A percentile compares a stretch with the other conserved stretches of the same genome.
Conservation (phyloP, 2,888 invertebrate species). For the Lasioglossum malachurum region DNA sequence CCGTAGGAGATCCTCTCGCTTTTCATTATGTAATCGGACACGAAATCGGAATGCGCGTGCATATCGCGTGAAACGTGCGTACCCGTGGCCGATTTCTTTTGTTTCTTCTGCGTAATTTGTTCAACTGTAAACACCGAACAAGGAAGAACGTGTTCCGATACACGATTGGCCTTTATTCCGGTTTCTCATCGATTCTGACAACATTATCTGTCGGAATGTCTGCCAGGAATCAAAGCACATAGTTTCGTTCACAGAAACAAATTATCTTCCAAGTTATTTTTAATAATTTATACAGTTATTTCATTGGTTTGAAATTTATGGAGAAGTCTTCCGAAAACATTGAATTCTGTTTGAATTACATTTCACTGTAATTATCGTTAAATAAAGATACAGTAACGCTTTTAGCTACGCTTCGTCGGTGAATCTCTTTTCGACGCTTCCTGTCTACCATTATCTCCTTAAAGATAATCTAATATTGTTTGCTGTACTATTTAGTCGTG, state of each 20-base stretch:
- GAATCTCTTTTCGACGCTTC: background rate
- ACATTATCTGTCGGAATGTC: background rate
- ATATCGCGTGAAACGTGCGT: conserved; percentile 30
- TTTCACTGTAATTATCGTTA: too few species aligned
- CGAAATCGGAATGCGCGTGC: conserved; percentile 44
- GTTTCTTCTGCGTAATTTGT: background rate
- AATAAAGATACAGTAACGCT: too few species aligned
- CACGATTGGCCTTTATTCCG: conserved; percentile 14
- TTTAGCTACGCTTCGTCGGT: background rate
- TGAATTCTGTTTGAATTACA: background rate
- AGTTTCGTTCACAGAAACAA: background rate
- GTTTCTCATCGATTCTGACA: background rate
- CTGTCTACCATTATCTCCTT: background rate
- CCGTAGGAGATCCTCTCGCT: conserved; percentile 7
- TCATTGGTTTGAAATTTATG: too few species aligned
- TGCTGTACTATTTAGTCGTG: background rate
- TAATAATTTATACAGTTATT: too few species aligned
- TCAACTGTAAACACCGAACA: conserved; percentile 34
- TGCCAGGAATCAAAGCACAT: background rate
- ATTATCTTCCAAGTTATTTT: too few species aligned
- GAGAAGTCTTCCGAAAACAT: background rate
- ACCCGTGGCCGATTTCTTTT: conserved; percentile 26
- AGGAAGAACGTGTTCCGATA: background rate
- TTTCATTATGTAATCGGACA: conserved; percentile 60
- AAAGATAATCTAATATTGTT: background rate